Percentiles rank a stretch among this genome's conserved stretches.
Conservation (phyloP, 2,797 vertebrate species). For the Xenopus petersii region DNA sequence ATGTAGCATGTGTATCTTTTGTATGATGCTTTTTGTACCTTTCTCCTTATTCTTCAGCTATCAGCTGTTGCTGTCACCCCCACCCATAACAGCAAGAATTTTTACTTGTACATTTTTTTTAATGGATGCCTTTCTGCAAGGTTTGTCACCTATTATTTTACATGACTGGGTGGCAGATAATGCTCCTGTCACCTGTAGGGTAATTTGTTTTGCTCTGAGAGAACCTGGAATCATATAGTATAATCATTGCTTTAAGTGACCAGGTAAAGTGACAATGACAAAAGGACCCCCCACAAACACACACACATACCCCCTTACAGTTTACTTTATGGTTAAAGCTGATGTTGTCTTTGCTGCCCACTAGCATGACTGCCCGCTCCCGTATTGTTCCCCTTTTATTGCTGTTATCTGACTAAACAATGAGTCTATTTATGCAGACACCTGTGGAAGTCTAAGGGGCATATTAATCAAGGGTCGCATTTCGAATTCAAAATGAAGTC, state of each 20-base stretch:
- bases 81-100: background rate
- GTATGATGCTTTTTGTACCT: constrained; percentile 45
- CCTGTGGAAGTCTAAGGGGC: constrained; percentile 1
- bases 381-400: no score
- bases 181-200: background rate
- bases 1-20: constrained; percentile 44
- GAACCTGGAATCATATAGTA: background rate
- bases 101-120: constrained; percentile 27
- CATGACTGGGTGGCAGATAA: constrained; percentile 12
- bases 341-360: background rate
- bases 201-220: constrained; percentile 6
- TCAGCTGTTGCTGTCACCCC: background rate
- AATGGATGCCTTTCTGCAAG: constrained; percentile 1
- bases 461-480: no score
- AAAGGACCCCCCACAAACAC: background rate
- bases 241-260: background rate
- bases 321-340: no score
- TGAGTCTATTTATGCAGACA: constrained; percentile 3
- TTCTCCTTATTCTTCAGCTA: constrained; percentile 13
- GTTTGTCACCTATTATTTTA: constrained; percentile 7
- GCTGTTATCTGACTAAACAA: background rate
- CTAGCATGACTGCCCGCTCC: background rate
- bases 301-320: no score
- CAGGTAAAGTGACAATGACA: background rate
- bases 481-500: no score